Evolutionary conservation across 2,113 vertebrate species (phyloP).

Genomic region (Mirounga angustirostris): DNA sequence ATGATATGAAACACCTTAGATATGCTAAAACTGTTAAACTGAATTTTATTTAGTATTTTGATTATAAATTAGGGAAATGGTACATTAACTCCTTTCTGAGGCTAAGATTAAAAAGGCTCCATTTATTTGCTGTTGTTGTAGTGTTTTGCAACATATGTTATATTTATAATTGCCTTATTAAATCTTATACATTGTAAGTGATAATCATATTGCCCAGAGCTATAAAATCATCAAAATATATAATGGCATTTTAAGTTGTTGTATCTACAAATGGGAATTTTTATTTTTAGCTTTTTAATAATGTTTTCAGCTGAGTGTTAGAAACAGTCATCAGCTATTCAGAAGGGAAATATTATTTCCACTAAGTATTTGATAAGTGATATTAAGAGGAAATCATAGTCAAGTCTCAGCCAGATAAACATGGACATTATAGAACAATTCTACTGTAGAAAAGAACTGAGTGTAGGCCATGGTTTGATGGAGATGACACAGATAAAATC

Average conservation of each 20-base stretch:
- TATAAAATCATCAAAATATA: slow-evolving; percentile 90
- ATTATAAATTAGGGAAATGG: slow-evolving; percentile 88
- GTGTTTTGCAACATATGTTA: slow-evolving; percentile 87
- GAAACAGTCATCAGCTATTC: slow-evolving; percentile 60
- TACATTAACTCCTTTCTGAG: slow-evolving; percentile 89
- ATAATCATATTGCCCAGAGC: slow-evolving; percentile 88
- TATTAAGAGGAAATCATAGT: background rate
- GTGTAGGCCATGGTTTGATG: background rate
- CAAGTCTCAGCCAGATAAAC: background rate
- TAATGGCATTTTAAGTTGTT: slow-evolving; percentile 88
- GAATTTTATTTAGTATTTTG: slow-evolving; percentile 90
- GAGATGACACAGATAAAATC: background rate
- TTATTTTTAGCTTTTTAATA: slow-evolving; percentile 84
- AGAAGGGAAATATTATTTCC: slow-evolving; percentile 73
- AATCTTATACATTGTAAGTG: slow-evolving; percentile 88
- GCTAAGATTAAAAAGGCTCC: slow-evolving; percentile 80
- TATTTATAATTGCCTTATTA: slow-evolving; percentile 92
- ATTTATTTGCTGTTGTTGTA: slow-evolving; percentile 87
- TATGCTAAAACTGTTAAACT: slow-evolving; percentile 84
- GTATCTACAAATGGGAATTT: slow-evolving; percentile 86
- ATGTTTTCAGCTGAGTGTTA: slow-evolving; percentile 82
- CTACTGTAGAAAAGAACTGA: background rate
- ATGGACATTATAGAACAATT: background rate
- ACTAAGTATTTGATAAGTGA: slow-evolving; percentile 63
- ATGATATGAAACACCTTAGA: slow-evolving; percentile 84